phyloP scores from a whole-genome alignment of 2,113 vertebrate genomes.

The Thinocorus orbignyianus region DNA sequence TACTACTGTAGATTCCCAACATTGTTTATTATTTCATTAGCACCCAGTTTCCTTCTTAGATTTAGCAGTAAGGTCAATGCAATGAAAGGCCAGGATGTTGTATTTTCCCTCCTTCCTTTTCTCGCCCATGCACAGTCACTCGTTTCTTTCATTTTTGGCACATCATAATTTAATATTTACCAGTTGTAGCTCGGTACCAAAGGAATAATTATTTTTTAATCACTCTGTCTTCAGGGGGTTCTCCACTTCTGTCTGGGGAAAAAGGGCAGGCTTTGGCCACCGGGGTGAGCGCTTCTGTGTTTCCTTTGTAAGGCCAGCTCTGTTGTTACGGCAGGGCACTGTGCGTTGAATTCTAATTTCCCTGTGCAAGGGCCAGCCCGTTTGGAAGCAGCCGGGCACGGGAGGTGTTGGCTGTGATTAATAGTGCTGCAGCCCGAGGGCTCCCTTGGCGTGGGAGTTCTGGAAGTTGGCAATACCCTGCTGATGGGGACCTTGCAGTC shows the following conservation, averaged over 20 bases:
- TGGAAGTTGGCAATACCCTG: not conserved
- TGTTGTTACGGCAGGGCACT: slow-evolving; percentile 6
- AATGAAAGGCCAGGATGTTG: not conserved
- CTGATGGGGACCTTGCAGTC: not conserved
- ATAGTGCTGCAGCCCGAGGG: not conserved
- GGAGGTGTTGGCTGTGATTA: not conserved
- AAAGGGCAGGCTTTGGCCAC: slow-evolving; percentile 14
- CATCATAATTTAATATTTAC: slow-evolving; percentile 35
- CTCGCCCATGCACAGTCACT: not conserved
- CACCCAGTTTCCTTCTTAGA: slow-evolving; percentile 55
- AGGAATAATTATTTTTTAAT: slow-evolving; percentile 47
- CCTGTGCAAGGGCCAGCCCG: not conserved
- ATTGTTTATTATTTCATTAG: slow-evolving; percentile 68
- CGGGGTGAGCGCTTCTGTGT: not conserved
- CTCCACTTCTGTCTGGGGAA: not conserved
- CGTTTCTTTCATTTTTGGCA: not conserved
- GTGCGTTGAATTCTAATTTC: slow-evolving; percentile 52
- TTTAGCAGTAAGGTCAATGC: slow-evolving; percentile 33
- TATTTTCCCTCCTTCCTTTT: not conserved
- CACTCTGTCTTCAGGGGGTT: not conserved
- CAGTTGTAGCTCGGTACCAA: not conserved
- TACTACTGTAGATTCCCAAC: not conserved
- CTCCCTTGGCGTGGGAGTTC: accelerated
- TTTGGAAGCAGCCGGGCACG: not conserved
- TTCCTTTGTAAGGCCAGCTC: not conserved